These are phyloP conservation scores for Pantala flavescens DNA, from an alignment of 1,140 invertebrate genomes.

Conservation along the genomic window DNA sequence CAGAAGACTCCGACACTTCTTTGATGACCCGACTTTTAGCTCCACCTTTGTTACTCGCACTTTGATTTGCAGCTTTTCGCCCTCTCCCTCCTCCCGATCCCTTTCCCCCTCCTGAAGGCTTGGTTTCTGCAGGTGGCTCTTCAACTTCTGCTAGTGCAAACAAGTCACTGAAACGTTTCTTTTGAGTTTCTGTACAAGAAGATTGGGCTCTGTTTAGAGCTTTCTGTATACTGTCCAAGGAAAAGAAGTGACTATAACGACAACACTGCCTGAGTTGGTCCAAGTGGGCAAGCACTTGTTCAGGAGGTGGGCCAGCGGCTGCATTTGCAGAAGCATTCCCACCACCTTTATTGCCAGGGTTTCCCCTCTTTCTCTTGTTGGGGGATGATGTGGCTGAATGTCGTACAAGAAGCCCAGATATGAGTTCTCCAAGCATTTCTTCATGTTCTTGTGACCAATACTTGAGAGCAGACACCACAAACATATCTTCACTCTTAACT, in stretches of 20 bases:
- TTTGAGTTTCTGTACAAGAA: conserved; percentile 67
- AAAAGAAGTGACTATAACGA: conserved; percentile 53
- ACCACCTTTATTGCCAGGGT: conserved; percentile 19
- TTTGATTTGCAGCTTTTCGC: conserved; percentile 32
- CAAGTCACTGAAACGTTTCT: conserved; percentile 83
- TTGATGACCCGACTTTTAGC: conserved; percentile 40
- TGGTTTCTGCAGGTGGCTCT: conserved; percentile 41
- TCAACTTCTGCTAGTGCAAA: conserved; percentile 84
- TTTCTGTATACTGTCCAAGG: conserved; percentile 77
- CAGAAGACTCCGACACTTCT: conserved; percentile 53
- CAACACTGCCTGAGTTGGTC: conserved; percentile 77
- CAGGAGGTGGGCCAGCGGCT: conserved; percentile 44
- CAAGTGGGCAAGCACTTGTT: conserved; percentile 81
- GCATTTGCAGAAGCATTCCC: conserved; percentile 29
- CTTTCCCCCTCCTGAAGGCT: conserved; percentile 10
- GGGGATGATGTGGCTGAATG: conserved; percentile 75
- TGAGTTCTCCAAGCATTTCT: conserved; percentile 75
- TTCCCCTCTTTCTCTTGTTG: conserved; percentile 74
- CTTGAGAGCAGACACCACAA: conserved; percentile 79
- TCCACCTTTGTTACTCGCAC: conserved; percentile 33
- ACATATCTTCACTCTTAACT: conserved; percentile 60
- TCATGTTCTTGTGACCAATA: conserved; percentile 89
- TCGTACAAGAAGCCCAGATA: conserved; percentile 63
- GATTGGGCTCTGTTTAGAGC: conserved; percentile 70
- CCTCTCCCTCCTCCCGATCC: conserved; percentile 31